Conservation (phyloP, 2,888 invertebrate genomes). For the Drosophila lacicola region DNA sequence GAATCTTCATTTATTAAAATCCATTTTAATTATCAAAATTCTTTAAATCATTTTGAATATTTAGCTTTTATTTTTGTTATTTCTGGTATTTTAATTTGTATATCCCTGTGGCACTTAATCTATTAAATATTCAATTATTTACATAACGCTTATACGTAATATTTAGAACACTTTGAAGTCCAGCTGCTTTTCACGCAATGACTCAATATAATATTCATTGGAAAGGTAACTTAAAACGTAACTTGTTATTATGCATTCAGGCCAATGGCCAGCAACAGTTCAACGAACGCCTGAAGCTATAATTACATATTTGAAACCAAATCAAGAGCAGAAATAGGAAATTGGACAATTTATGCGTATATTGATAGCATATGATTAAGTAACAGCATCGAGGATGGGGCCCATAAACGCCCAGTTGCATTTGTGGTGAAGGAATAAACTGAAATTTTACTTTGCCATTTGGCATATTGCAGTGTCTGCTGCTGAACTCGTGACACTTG, state of each 20-base stretch:
- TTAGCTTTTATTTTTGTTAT: too few species aligned
- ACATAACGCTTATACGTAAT: not conserved
- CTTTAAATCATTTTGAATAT: too few species aligned
- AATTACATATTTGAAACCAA: not conserved
- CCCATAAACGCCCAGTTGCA: not conserved
- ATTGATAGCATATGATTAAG: constrained; percentile 26
- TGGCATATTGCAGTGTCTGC: not conserved
- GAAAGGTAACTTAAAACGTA: not conserved
- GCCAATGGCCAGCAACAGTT: constrained; percentile 9
- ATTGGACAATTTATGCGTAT: constrained; percentile 27
- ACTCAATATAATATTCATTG: not conserved
- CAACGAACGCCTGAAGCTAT: not conserved
- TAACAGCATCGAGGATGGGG: constrained; percentile 1
- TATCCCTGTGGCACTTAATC: too few species aligned
- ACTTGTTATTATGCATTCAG: not conserved
- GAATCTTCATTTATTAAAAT: too few species aligned
- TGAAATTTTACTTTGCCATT: constrained; percentile 10
- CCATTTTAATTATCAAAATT: too few species aligned
- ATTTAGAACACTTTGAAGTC: not conserved
- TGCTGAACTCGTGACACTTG: constrained; percentile 13
- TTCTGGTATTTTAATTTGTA: too few species aligned
- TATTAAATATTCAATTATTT: not conserved
- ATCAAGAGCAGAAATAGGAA: not conserved
- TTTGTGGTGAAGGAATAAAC: not conserved
- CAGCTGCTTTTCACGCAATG: not conserved